Base-by-base conservation (phyloP, 1,140 invertebrate genomes). In the Drosophila punjabiensis region DNA sequence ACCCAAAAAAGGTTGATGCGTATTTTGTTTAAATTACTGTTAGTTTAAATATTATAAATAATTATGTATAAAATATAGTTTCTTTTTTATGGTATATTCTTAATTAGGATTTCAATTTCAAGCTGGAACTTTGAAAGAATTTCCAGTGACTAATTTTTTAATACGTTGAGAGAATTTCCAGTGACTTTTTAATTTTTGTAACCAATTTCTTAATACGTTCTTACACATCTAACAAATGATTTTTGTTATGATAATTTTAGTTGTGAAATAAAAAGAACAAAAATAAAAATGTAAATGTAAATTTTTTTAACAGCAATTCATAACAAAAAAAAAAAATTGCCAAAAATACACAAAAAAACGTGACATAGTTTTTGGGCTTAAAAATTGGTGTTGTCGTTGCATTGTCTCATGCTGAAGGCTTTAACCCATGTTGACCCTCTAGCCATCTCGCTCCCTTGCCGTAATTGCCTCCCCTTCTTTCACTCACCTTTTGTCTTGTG, bases 341-440 rank as follows among this genome's bases (percentile, higher is more conserved):
- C n/a, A 70, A 71, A 65, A 43, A 53, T 33, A 35, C 35, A 43
- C 11, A 28, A 28, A 77, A 79, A 79, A 71, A 67, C 76, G 76
- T 78, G 76, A 78, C 76, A 78, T 79, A 52, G 65, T 78, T 79
- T 79, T 70, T 45, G 62, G 39, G 59, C 53, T 56, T 59, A 30
- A 74, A 74, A 74, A 61, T 68, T 58, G 69, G 50, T 60, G 20
- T 48, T 63, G 68, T 43, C 47, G 47, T 52, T 69, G 53, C 53
- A 56, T 59, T 58, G 65, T 39, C 20, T 52, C 35, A 60, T 37
- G 59, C 55, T 73, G 65, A 79, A 61, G 59, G 66, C 76, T 80
- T 79, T 79, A 79, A 79, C 76, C 76, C 67, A 60, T 65, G 76
- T 33, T 80, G 76, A 79, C 76, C 77, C 75, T n/a, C 39, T 61